Conservation (phyloP, 2,113 vertebrate species). For the Willisornis vidua region DNA sequence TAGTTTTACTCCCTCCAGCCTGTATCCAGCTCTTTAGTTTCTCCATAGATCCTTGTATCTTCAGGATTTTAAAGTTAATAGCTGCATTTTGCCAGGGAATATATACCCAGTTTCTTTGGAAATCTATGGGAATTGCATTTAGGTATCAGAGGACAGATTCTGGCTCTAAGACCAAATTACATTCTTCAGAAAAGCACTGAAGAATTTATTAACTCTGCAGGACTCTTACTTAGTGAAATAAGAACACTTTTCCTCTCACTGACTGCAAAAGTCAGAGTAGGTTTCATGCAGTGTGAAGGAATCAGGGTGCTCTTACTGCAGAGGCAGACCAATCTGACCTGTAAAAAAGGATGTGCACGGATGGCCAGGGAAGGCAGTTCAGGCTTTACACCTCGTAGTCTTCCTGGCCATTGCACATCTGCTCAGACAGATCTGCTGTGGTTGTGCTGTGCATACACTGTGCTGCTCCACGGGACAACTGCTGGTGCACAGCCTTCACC, state of each 20-base stretch:
- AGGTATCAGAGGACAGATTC: neutral
- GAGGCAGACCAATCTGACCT: neutral
- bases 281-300: neutral
- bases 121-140: neutral
- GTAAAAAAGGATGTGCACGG: neutral
- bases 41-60: neutral
- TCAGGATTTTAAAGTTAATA: conserved; percentile 6
- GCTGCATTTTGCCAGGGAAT: neutral
- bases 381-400: neutral
- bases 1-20: neutral
- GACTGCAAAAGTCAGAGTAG: neutral
- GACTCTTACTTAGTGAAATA: neutral
- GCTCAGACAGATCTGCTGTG: neutral
- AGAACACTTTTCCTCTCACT: neutral
- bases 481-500: neutral
- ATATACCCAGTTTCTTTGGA: neutral
- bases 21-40: neutral
- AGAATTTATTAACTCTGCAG: conserved; percentile 21
- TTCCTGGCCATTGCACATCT: neutral
- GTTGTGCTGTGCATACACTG: neutral
- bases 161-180: neutral
- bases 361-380: neutral
- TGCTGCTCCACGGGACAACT: neutral
- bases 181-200: conserved; percentile 7
- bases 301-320: neutral